A percentile compares a stretch with the other conserved stretches of the same genome.
Conservation (phyloP, 2,113 vertebrate species). For the Eptesicus fuscus region DNA sequence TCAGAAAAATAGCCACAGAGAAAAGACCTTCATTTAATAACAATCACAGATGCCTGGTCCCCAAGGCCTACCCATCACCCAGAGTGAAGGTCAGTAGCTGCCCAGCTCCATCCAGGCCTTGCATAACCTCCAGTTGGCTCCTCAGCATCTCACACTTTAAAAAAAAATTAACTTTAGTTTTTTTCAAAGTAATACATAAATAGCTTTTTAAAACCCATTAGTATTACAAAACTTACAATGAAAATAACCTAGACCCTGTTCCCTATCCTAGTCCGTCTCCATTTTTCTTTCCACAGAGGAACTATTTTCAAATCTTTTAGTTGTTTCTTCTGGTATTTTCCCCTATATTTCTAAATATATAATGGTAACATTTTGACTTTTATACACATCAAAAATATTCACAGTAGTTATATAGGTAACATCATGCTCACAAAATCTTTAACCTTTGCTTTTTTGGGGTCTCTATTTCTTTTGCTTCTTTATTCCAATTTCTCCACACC, state of each 20-base stretch:
- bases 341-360: background rate
- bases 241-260: background rate
- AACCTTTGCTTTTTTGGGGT: background rate
- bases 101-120: background rate
- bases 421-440: background rate
- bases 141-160: background rate
- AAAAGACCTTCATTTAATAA: background rate
- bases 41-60: background rate
- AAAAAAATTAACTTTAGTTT: background rate
- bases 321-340: background rate
- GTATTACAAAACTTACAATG: background rate
- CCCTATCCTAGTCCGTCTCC: background rate
- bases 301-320: background rate
- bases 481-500: background rate
- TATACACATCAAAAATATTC: background rate
- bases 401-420: background rate
- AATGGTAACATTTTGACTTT: background rate
- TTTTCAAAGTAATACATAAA: background rate
- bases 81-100: background rate
- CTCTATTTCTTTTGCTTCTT: slow-evolving; percentile 3
- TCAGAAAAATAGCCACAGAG: background rate
- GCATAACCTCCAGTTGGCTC: background rate
- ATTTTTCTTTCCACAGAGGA: background rate
- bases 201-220: background rate
- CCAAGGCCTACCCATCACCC: too few relatives aligned